phyloP scores from a whole-genome alignment of 2,113 vertebrate species.

The Muntiacus muntjak region DNA sequence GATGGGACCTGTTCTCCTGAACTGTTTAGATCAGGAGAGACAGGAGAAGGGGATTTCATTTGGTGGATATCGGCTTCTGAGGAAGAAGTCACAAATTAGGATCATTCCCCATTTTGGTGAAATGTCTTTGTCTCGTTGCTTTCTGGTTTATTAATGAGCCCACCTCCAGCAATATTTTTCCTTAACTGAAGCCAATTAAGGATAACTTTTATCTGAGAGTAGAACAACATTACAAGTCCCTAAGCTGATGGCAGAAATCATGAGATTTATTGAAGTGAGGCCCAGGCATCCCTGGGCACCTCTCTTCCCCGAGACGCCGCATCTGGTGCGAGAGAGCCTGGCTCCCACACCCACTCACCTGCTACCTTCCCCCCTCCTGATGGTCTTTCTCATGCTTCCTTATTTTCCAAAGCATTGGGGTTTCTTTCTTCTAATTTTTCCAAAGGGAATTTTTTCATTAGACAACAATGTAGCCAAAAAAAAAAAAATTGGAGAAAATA shows the following conservation, averaged over 20 bases:
- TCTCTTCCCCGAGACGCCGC: neutral
- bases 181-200: neutral
- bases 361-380: neutral
- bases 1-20: neutral
- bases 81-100: neutral
- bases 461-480: neutral
- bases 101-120: neutral
- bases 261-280: too few species aligned
- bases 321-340: accelerated
- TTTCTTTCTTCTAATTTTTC: neutral
- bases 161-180: neutral
- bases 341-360: neutral
- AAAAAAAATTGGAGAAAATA: neutral
- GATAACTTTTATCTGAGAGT: neutral
- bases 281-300: too few species aligned
- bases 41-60: neutral
- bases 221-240: neutral
- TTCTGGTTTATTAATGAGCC: neutral
- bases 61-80: neutral
- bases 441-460: neutral
- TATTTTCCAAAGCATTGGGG: neutral
- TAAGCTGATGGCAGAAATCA: neutral
- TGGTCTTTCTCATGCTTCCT: neutral
- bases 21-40: neutral
- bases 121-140: neutral